These are phyloP conservation scores for Hycleus phaleratus DNA, from an alignment of 1,140 invertebrate genomes.

Conservation along the genomic window DNA sequence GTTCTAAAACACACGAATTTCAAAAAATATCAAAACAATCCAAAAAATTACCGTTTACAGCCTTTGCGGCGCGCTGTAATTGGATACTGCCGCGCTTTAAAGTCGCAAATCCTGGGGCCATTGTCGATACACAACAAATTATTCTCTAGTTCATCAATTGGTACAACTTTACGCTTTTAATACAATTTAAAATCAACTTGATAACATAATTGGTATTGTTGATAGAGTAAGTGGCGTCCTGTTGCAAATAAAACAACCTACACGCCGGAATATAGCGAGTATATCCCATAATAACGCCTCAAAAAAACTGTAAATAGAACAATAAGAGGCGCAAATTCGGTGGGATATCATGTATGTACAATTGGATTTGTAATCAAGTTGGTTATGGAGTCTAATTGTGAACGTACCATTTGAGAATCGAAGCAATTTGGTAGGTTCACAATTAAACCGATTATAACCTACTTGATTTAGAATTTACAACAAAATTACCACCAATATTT, in stretches of 20 bases:
- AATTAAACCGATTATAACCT: too few species aligned
- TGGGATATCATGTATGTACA: too few species aligned
- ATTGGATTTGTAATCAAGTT: too few species aligned
- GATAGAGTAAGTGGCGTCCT: background rate
- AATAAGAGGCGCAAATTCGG: too few species aligned
- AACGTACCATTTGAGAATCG: too few species aligned
- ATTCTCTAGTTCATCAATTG: background rate
- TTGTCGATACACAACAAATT: background rate
- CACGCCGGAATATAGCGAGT: background rate
- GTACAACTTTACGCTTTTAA: background rate
- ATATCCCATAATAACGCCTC: background rate
- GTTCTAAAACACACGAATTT: slow-evolving; percentile 37
- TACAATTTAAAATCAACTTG: slow-evolving; percentile 12
- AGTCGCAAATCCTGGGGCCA: slow-evolving; percentile 25
- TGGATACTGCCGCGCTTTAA: slow-evolving; percentile 51
- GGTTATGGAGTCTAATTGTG: too few species aligned
- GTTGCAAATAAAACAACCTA: background rate
- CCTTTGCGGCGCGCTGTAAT: slow-evolving; percentile 48
- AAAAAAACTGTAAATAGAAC: too few species aligned
- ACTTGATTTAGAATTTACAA: too few species aligned
- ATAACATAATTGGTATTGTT: slow-evolving; percentile 8
- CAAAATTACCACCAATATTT: too few species aligned
- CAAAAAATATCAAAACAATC: background rate
- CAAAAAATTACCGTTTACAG: slow-evolving; percentile 44
- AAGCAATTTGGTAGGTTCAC: too few species aligned